Evolutionary conservation across 1,140 invertebrate genomes (phyloP), one percentile per base, ranked within the genome.

Genomic region (Hyles vespertilio): DNA sequence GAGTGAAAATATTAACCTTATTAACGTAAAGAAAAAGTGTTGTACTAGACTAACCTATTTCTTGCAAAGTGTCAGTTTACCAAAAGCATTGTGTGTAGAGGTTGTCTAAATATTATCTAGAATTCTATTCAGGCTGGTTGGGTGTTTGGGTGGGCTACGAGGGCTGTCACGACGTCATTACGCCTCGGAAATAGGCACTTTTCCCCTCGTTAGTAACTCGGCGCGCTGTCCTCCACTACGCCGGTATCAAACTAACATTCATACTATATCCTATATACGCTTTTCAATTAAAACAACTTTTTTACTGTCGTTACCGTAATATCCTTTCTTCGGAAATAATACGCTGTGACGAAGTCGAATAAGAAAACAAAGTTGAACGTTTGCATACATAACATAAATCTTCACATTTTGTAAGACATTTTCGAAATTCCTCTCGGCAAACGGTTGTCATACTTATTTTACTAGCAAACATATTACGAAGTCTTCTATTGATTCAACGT

Each of bases 181-280:
- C 74, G 69, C 54, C 73, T 72, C 77, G 84, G 84, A 87, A 84
- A 87, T 87, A 86, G 84, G 74, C 84, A 86, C 83, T 88, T 84
- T 88, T 86, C 79, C 79, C 80, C 80, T 86, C 81, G 83, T 87
- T 87, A 87, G 77, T 70, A 73, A 75, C 77, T 70, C 77, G 72
- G 51, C 71, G 69, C 67, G 70, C 72, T 72, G 72, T 70, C 70
- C 70, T 55, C 64, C 68, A 67, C 69, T 61, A 59, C 67, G 61
- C 61, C 71, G 59, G 63, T 77, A 64, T 70, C 57, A 72, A 66
- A 72, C 66, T 74, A 40, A 69, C 56, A 72, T 67, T 59, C 56
- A 56, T 58, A 59, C 58, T 65, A 53, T 63, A 58, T 58, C 55
- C 10, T 55, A 46, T 63, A 43, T 44, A 50, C 51, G 33, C 54